Conservation (phyloP, 2,797 vertebrate genomes). For the Darevskia nairensis region DNA sequence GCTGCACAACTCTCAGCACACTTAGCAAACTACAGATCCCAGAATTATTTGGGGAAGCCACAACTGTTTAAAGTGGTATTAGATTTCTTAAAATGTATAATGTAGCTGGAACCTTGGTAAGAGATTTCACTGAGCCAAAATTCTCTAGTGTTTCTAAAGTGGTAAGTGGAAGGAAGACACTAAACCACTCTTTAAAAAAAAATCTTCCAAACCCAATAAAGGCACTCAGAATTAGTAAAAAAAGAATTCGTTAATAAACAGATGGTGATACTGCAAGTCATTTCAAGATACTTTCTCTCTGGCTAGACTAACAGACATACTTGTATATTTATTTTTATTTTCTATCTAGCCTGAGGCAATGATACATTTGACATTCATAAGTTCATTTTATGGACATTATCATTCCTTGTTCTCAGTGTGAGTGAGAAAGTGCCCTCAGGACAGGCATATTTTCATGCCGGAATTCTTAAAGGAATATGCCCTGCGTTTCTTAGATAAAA, state of each 20-base stretch:
- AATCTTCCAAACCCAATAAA: neutral
- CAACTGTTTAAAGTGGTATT: no score
- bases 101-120: neutral
- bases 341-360: neutral
- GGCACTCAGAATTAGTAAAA: neutral
- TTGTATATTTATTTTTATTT: no score
- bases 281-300: neutral
- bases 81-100: no score
- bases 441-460: constrained; percentile 16
- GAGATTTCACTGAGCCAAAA: neutral
- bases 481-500: neutral
- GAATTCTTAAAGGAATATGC: neutral
- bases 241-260: neutral
- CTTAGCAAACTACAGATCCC: no score
- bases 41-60: no score
- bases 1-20: no score
- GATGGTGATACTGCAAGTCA: neutral
- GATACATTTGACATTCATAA: neutral
- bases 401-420: constrained; percentile 3
- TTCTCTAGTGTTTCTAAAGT: neutral
- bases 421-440: neutral
- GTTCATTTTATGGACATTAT: constrained; percentile 7
- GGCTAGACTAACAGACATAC: neutral
- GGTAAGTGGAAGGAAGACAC: neutral
- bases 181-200: neutral